Evolutionary conservation across 2,113 vertebrate species (phyloP), one percentile per base, ranked within the genome.

Genomic region (Etia nguti): DNA sequence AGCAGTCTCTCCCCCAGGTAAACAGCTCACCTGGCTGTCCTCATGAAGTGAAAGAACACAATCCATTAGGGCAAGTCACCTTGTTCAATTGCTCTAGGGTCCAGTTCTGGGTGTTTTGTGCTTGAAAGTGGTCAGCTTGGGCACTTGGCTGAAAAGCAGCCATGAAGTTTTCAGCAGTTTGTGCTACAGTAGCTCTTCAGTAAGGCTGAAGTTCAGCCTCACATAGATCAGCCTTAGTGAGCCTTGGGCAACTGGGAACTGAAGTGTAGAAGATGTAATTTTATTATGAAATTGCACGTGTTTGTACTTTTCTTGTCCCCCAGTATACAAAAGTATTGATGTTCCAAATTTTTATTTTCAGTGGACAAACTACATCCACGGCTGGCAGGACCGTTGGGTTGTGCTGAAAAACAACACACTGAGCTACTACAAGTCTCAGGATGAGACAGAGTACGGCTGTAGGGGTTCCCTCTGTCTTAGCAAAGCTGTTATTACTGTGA

Each of bases 281-380:
- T 50, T 57, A 10, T 2, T 60, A 29, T 85, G 15, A 18, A 22
- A 55, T 46, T 29, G 26, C 55, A 9, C 4, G 1, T 55, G 10
- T 68, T 52, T 80, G 2, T 38, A 8, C 41, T 86, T 26, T 10
- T 16, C 34, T 60, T 57, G 4, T 65, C 4, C 4, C 1, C 9
- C 10, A 20, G 1, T 24, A n/a, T n/a, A 38, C 38, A 46, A 31
- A 18, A 2, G 8, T 75, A 50, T 60, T 73, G 4, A 59, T 60
- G 5, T 73, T 34, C 31, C 6, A n/a, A 60, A 38, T 22, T 84
- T 83, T 41, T 3, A 68, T 89, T 90, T 94, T 6, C 91, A 99
- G 98, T 99, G 99, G 99, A 99, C 99, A 92, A 99, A 99, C 95
- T 99, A 99, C 93, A 99, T 99, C 95, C 99, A 99, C 90, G 98